A percentile compares a stretch with the other conserved stretches of the same genome.
phyloP scores from a whole-genome alignment of 2,888 invertebrate genomes.

The Carabus problematicus region DNA sequence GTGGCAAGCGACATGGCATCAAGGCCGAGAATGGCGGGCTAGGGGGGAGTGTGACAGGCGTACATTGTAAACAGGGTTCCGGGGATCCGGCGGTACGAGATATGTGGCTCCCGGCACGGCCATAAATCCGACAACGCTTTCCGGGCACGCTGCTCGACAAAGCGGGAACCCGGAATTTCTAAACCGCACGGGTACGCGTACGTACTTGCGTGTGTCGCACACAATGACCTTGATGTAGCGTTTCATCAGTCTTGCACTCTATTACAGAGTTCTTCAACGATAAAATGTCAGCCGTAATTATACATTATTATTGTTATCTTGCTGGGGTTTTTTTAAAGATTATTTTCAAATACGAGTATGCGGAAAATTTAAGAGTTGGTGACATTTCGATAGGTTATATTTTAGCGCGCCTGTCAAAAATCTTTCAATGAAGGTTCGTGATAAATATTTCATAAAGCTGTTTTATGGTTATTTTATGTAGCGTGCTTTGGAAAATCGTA shows the following conservation, averaged over 20 bases:
- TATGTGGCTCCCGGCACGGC: conserved; percentile 29
- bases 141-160: neutral
- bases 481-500: conserved; percentile 7
- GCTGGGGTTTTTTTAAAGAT: neutral
- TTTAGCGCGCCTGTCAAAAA: conserved; percentile 1
- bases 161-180: conserved; percentile 16
- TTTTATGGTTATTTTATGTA: conserved; percentile 24
- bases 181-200: neutral
- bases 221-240: neutral
- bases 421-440: conserved; percentile 8
- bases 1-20: conserved; percentile 21
- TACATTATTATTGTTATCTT: too few species aligned
- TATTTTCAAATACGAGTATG: neutral
- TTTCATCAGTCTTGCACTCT: neutral
- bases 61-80: conserved; percentile 21
- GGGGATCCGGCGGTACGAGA: conserved; percentile 22
- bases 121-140: neutral
- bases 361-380: too few species aligned
- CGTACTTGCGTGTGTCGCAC: conserved; percentile 5
- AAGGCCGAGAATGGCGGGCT: conserved; percentile 2
- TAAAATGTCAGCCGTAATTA: too few species aligned
- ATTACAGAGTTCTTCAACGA: too few species aligned
- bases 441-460: conserved; percentile 25
- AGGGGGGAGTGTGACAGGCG: conserved; percentile 19
- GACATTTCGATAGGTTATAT: too few species aligned